Percentiles rank a stretch among this genome's conserved stretches.
Conservation (phyloP, 2,888 invertebrate species). For the Mallateleia sp. region DNA sequence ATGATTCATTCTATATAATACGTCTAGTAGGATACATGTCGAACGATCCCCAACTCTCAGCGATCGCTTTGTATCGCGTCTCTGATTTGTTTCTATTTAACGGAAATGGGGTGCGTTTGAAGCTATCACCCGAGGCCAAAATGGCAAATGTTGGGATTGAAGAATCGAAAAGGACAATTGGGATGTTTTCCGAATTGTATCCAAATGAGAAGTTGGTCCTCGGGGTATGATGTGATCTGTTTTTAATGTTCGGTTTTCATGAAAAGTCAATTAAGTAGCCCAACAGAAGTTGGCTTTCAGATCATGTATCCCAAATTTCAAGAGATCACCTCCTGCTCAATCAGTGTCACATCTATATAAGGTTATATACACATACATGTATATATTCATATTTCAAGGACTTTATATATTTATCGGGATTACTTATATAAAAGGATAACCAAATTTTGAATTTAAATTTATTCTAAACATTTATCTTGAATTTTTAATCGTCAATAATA, state of each 20-base stretch:
- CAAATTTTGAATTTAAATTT: background rate
- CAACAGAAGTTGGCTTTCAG: too few relatives aligned
- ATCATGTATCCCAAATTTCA: too few relatives aligned
- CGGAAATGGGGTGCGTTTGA: conserved; percentile 31
- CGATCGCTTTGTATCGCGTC: conserved; percentile 17
- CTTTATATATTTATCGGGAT: too few relatives aligned
- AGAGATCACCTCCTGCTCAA: too few relatives aligned
- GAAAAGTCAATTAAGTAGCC: background rate
- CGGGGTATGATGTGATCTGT: background rate
- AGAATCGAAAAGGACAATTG: conserved; percentile 45
- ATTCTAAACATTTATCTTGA: background rate
- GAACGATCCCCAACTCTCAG: background rate
- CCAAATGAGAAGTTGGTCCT: conserved; percentile 13
- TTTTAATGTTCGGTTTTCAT: too few relatives aligned
- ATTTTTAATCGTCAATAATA: background rate
- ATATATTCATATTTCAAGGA: too few relatives aligned
- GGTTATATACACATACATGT: too few relatives aligned
- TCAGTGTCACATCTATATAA: too few relatives aligned
- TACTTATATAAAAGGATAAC: background rate
- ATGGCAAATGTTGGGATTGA: conserved; percentile 33
- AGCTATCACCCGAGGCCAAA: conserved; percentile 39
- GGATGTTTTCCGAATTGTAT: conserved; percentile 17
- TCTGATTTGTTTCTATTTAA: conserved; percentile 45
- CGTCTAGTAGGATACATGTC: too few relatives aligned
- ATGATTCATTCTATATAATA: too few relatives aligned